Base-by-base conservation (phyloP, 2,888 invertebrate species). In the Adineta ricciae region DNA sequence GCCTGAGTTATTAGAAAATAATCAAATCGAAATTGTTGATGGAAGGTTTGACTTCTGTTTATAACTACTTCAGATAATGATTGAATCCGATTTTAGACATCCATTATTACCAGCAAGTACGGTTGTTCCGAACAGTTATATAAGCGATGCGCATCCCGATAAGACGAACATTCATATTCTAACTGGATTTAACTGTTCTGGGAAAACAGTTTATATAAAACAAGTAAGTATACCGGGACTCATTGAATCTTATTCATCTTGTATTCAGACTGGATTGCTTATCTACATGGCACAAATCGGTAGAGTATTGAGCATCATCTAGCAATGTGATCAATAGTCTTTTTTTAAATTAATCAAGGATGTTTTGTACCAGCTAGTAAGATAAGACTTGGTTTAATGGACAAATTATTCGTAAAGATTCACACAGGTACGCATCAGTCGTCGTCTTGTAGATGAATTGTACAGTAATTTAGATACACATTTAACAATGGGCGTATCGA, bases 331-430 rank as follows among this genome's bases (percentile, higher is more conserved):
- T n/a, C 46, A 46, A 46, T 8, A 46, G 11, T 8, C 5, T 46
- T 64, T 64, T n/a, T 16, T 27, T 64, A 16, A 5, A 64, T 64
- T 0, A 19, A 32, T 32, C 16, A 64, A 78, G 97, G 97, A 41
- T 94, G 94, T 88, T 96, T 93, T 91, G 94, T 97, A 14, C 96
- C 97, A 0, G 96, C 95, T 0, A 92, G 93, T 86, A 89, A 90
- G 0, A 95, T 95, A 0, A 92, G 92, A 0, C 92, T 97, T 27
- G 94, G 94, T 24, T 88, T 94, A 2, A 90, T 95, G 46, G 93
- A 93, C 87, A 93, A 93, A 88, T 93, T 97, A 64, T 93, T 94
- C 90, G 93, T 94, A 0, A 92, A 95, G 85, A 93, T 96, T 86
- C 93, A 94, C 87, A 93, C 93, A 0, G 93, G 94, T 87, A 93